Conservation (phyloP, 2,888 invertebrate species). For the Callyntrura sp. region DNA sequence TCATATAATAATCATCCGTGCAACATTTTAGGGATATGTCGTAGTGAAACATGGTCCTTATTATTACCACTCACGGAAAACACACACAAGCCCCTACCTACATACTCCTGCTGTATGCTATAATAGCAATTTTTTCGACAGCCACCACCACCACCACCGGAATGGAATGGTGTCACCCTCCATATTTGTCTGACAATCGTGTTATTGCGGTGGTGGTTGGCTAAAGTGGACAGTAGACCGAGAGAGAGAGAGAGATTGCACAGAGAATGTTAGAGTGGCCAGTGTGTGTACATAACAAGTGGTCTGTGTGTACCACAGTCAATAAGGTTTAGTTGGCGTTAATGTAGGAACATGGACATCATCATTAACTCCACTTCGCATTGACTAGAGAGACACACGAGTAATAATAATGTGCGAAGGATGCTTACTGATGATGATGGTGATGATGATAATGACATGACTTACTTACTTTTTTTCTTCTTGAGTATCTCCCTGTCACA, state of each 20-base stretch:
- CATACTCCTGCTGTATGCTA: neutral
- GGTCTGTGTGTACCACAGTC: constrained; percentile 1
- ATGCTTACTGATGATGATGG: constrained; percentile 47
- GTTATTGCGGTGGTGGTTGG: constrained; percentile 40
- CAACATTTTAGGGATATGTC: neutral
- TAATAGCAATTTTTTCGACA: neutral
- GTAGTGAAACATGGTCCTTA: constrained; percentile 47
- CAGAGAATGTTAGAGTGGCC: too few relatives aligned
- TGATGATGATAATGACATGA: too few relatives aligned
- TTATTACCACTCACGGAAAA: constrained; percentile 23
- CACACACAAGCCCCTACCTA: neutral
- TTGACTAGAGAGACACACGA: neutral
- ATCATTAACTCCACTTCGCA: neutral
- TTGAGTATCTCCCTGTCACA: neutral
- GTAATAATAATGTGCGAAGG: constrained; percentile 59
- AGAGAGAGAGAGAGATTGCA: neutral
- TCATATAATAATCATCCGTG: neutral
- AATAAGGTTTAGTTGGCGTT: constrained; percentile 26
- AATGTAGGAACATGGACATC: constrained; percentile 28
- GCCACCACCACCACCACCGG: constrained; percentile 49
- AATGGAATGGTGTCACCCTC: constrained; percentile 74
- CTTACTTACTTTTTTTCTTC: constrained; percentile 48
- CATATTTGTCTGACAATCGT: constrained; percentile 68
- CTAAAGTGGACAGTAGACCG: constrained; percentile 7
- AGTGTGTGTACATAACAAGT: constrained; percentile 31